Conservation (phyloP, 2,888 invertebrate species). For the Lissocephala sabroskyi region DNA sequence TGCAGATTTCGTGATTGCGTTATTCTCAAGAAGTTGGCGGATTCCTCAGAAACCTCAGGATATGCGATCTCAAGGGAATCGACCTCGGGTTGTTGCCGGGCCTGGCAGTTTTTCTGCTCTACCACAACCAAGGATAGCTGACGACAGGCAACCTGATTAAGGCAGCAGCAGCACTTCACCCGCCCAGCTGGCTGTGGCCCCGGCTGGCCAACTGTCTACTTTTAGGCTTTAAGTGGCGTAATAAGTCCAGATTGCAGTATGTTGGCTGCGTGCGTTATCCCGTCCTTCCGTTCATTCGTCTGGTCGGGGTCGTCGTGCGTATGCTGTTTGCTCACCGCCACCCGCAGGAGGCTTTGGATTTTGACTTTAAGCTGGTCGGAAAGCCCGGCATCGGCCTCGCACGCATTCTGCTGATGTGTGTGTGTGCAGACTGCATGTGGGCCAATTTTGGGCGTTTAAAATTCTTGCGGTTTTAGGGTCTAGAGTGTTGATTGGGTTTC, state of each 20-base stretch:
- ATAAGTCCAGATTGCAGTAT: conserved; percentile 50
- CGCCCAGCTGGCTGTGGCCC: conserved; percentile 1
- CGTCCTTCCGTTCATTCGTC: not conserved
- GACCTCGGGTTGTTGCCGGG: not conserved
- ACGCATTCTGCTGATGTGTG: too few relatives aligned
- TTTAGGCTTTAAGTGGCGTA: conserved; percentile 60
- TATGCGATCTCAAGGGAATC: too few relatives aligned
- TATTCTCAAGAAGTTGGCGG: too few relatives aligned
- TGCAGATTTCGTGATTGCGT: too few relatives aligned
- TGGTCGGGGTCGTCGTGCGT: conserved; percentile 17
- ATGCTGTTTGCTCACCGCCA: conserved; percentile 39
- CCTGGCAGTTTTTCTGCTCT: too few relatives aligned
- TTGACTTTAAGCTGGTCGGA: conserved; percentile 50
- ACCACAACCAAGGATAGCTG: too few relatives aligned
- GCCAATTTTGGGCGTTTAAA: conserved; percentile 42
- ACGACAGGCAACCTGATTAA: too few relatives aligned
- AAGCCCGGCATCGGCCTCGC: too few relatives aligned
- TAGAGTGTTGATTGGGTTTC: conserved; percentile 54
- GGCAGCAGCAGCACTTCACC: too few relatives aligned
- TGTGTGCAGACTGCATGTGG: too few relatives aligned
- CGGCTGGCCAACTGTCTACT: conserved; percentile 28
- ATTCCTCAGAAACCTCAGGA: too few relatives aligned
- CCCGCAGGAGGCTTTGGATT: conserved; percentile 58
- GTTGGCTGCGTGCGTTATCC: not conserved
- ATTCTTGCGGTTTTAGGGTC: conserved; percentile 54